Percentiles rank a stretch among this genome's conserved stretches.
Conservation (phyloP, 2,888 invertebrate genomes). For the Erebia aethiops region DNA sequence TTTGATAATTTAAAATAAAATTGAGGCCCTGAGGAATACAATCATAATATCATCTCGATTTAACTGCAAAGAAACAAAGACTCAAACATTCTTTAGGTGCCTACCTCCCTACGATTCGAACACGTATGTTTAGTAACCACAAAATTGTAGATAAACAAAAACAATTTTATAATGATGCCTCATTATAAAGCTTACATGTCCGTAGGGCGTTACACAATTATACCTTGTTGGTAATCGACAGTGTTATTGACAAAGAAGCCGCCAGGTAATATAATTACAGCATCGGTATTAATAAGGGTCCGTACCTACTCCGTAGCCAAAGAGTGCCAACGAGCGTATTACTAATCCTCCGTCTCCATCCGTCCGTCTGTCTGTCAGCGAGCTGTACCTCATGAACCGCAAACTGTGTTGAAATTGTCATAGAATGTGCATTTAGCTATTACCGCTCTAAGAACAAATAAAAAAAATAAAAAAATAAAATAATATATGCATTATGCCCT, state of each 20-base stretch:
- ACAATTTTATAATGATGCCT: slow-evolving; percentile 19
- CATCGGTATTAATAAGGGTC: slow-evolving; percentile 2
- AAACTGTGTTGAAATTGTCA: too few species aligned
- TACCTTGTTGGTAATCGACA: slow-evolving; percentile 29
- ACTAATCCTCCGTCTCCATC: too few species aligned
- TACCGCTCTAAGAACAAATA: not conserved
- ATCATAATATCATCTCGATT: not conserved
- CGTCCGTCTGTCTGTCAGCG: too few species aligned
- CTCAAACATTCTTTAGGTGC: not conserved
- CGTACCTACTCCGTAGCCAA: too few species aligned
- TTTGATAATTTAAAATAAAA: too few species aligned
- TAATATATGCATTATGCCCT: too few species aligned
- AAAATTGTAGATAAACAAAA: slow-evolving; percentile 19
- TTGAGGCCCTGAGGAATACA: too few species aligned
- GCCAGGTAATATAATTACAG: slow-evolving; percentile 1
- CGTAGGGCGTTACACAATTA: slow-evolving; percentile 21
- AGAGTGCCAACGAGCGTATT: too few species aligned
- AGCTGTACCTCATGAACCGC: not conserved
- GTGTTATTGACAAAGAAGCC: slow-evolving; percentile 30
- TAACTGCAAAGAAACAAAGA: too few species aligned
- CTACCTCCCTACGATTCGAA: not conserved
- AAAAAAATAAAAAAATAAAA: not conserved
- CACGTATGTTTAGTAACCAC: slow-evolving; percentile 1
- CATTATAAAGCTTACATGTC: slow-evolving; percentile 17
- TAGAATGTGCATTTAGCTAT: not conserved